Evolutionary conservation across 2,113 vertebrate genomes (phyloP).

Genomic region (Leptobrachium ailaonicum): DNA sequence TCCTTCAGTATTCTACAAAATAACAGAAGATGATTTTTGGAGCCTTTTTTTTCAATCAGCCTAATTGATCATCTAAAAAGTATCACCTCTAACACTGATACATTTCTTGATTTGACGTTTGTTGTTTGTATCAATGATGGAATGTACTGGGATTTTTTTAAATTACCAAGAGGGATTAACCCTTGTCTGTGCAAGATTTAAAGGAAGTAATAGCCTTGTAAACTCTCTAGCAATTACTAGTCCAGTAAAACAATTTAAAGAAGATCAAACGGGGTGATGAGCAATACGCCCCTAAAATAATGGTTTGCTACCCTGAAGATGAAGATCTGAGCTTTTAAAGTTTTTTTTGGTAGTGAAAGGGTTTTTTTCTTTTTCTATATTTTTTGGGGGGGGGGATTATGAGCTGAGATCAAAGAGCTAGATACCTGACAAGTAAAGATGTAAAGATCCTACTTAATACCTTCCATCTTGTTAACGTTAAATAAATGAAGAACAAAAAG

Average conservation of each 20-base stretch:
- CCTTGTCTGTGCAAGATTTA: no score
- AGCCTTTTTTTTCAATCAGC: no score
- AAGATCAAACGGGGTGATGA: slow-evolving; percentile 28
- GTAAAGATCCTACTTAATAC: slow-evolving; percentile 22
- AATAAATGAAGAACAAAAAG: slow-evolving; percentile 16
- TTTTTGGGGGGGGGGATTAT: slow-evolving; percentile 10
- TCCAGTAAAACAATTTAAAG: slow-evolving; percentile 30
- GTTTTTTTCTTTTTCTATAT: background rate
- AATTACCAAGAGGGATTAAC: no score
- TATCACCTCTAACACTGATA: no score
- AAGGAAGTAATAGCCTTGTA: background rate
- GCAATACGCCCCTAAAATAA: slow-evolving; percentile 24
- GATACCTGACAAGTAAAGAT: slow-evolving; percentile 15
- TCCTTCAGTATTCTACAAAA: no score
- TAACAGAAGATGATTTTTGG: no score
- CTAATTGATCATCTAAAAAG: no score
- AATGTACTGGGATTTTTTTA: no score
- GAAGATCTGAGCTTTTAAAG: slow-evolving; percentile 7
- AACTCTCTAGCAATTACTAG: slow-evolving; percentile 22
- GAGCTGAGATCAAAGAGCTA: slow-evolving; percentile 24
- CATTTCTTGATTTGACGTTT: no score
- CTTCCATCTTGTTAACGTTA: slow-evolving; percentile 15
- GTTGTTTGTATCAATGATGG: no score
- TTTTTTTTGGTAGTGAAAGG: slow-evolving; percentile 19
- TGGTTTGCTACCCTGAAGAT: background rate